These are phyloP conservation scores for Harpalus rufipes DNA, from an alignment of 2,888 invertebrate species.

Conservation along the genomic window DNA sequence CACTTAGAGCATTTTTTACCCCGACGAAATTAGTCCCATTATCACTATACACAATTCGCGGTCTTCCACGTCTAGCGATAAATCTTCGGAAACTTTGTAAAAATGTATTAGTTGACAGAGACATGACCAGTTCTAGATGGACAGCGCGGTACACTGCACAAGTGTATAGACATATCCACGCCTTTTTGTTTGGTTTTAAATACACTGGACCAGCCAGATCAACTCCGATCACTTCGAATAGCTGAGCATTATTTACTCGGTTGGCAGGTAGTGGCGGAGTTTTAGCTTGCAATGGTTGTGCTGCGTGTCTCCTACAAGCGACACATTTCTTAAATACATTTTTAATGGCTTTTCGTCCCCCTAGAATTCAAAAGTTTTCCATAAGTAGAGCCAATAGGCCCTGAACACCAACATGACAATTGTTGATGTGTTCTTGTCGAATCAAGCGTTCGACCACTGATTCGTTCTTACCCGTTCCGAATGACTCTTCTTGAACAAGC, in stretches of 20 bases:
- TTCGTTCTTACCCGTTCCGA: neutral
- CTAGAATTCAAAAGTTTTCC: constrained; percentile 70
- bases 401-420: constrained; percentile 61
- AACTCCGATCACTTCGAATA: constrained; percentile 72
- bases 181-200: too few relatives aligned
- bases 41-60: too few relatives aligned
- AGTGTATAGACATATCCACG: too few relatives aligned
- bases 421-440: neutral
- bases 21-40: too few relatives aligned
- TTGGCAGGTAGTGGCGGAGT: constrained; percentile 71
- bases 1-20: too few relatives aligned
- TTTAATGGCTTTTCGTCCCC: constrained; percentile 68
- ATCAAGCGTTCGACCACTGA: neutral
- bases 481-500: neutral
- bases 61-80: too few relatives aligned
- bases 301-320: constrained; percentile 69
- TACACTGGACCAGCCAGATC: constrained; percentile 68
- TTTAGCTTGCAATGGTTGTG: constrained; percentile 68
- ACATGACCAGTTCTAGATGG: too few relatives aligned
- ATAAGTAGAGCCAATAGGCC: constrained; percentile 68
- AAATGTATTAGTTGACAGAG: too few relatives aligned
- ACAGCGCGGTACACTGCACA: too few relatives aligned
- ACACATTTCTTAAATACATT: constrained; percentile 67
- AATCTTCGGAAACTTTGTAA: too few relatives aligned
- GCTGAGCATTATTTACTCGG: constrained; percentile 70